Percentiles rank a stretch among this genome's conserved stretches.
These are phyloP conservation scores for Catajapyx aquilonaris DNA, from an alignment of 1,140 invertebrate genomes.

Conservation along the genomic window DNA sequence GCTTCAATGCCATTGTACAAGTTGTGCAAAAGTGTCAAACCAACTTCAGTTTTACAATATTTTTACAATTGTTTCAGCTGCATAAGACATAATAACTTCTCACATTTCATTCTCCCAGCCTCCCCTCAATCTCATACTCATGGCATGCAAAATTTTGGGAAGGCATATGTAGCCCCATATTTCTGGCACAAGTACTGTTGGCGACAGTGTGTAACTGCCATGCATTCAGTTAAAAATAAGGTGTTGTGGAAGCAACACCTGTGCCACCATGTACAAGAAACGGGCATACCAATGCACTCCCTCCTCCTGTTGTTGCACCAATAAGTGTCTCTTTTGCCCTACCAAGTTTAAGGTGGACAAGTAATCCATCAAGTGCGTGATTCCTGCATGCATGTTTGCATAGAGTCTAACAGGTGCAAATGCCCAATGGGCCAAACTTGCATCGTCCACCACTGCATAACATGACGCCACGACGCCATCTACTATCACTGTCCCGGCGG, in stretches of 20 bases:
- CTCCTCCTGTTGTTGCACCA: constrained; percentile 7
- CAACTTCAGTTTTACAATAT: too few relatives aligned
- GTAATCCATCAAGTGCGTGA: constrained; percentile 8
- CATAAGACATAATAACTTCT: too few relatives aligned
- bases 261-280: constrained; percentile 45
- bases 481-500: constrained; percentile 67
- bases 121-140: too few relatives aligned
- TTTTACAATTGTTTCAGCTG: too few relatives aligned
- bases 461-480: constrained; percentile 81
- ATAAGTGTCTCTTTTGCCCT: constrained; percentile 5
- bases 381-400: constrained; percentile 18
- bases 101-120: too few relatives aligned
- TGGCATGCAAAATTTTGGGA: too few relatives aligned
- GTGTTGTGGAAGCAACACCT: constrained; percentile 36
- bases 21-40: too few relatives aligned
- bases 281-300: constrained; percentile 77
- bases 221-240: constrained; percentile 13
- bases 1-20: too few relatives aligned
- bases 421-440: constrained; percentile 58
- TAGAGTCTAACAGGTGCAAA: constrained; percentile 53
- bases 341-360: constrained; percentile 12
- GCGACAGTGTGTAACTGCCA: too few relatives aligned
- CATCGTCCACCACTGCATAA: constrained; percentile 75
- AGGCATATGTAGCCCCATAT: too few relatives aligned
- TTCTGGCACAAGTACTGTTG: too few relatives aligned